These are phyloP conservation scores for Selene dorsalis DNA, from an alignment of 2,797 vertebrate genomes.

Conservation along the genomic window DNA sequence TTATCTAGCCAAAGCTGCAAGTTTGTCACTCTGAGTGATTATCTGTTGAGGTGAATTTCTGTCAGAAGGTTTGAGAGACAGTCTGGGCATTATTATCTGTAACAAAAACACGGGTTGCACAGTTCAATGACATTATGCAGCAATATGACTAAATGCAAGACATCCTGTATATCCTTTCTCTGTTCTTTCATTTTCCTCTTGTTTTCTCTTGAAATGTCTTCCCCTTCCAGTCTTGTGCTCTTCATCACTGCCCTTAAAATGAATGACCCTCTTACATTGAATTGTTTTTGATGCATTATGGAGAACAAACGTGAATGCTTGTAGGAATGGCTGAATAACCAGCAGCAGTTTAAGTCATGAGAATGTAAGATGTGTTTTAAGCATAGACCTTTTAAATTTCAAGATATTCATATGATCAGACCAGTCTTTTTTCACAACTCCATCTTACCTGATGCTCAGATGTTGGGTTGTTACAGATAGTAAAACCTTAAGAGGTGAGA, in stretches of 20 bases:
- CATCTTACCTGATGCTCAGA: not conserved
- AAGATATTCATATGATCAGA: not conserved
- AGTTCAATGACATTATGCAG: constrained; percentile 28
- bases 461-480: constrained; percentile 20
- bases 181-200: not conserved
- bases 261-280: not conserved
- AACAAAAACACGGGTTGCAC: constrained; percentile 11
- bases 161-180: constrained; percentile 12
- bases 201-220: not conserved
- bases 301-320: not conserved
- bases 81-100: constrained; percentile 55
- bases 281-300: constrained; percentile 3
- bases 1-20: not conserved
- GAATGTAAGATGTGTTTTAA: not conserved
- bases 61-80: constrained; percentile 4
- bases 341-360: not conserved
- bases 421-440: not conserved
- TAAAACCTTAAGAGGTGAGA: constrained; percentile 16
- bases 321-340: not conserved
- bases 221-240: not conserved
- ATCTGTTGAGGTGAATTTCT: constrained; percentile 18
- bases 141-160: constrained; percentile 9
- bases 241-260: constrained; percentile 12
- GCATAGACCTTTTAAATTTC: not conserved
- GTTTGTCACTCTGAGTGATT: not conserved